Base-by-base conservation (phyloP, 2,888 invertebrate genomes). In the Mantis religiosa region DNA sequence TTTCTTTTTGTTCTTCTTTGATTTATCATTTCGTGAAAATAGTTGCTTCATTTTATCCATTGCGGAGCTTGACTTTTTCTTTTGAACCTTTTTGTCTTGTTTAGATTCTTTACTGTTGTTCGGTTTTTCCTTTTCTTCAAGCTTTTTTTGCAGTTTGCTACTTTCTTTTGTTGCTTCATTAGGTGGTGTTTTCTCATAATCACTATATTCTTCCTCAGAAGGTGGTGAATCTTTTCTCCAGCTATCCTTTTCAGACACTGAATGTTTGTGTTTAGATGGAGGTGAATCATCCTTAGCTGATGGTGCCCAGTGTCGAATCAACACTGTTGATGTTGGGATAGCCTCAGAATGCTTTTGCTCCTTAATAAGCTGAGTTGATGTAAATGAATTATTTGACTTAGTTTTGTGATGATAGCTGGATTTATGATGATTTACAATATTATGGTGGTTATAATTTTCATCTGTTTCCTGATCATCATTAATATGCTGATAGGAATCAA, bases 31-130 rank as follows among this genome's bases (percentile, higher is more conserved):
- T 92, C 96, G 95, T 91, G 95, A 96, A 93, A 97, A 97, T 91
- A 97, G 94, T 93, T 97, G 96, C 92, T 97, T 97, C 91, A 96
- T 94, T 94, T 96, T 96, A 93, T 96, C 96, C 91, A 96, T 95
- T 91, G 96, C 95, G 93, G 96, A 96, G 91, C 95, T 93, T 92
- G 96, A 96, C 93, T 96, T 96, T 89, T 94, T 89, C 83, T 89
- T 89, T 94, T 86, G 94, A 94, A 92, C 95, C 95, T 28, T 95
- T 95, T 91, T 95, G 93, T 91, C 41, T n/a, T 47, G 30, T 34
- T 82, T 71, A 15, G 83, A 12, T 85, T 15, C 83, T 28, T 81
- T 81, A 82, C 82, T 83, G 25, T 20, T n/a, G 81, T 15, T 81
- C 25, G 15, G 47, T 28, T 83, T 83, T 71, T 83, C 83, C 34